Conservation (phyloP, 2,113 vertebrate species). For the Atherinomorus stipes region DNA sequence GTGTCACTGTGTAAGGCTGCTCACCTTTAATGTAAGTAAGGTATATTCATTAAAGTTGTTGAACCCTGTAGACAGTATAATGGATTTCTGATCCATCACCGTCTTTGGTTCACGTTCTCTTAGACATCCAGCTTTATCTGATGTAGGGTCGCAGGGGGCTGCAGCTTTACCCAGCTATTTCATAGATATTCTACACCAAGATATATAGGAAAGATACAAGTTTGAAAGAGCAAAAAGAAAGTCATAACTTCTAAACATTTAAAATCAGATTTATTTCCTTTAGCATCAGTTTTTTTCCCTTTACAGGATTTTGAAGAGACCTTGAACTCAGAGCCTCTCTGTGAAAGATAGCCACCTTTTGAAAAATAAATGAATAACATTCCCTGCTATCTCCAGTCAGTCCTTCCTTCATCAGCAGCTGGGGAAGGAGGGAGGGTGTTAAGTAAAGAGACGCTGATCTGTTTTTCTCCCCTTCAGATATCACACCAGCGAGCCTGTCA, state of each 20-base stretch:
- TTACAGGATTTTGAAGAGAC: constrained; percentile 41
- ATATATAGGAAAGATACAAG: constrained; percentile 1
- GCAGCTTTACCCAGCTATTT: background rate
- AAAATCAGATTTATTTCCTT: constrained; percentile 3
- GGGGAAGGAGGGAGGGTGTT: constrained; percentile 61
- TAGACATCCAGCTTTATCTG: too few relatives aligned
- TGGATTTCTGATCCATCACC: too few relatives aligned
- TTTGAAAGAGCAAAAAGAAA: background rate
- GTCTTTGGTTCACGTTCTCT: too few relatives aligned
- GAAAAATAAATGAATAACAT: constrained; percentile 67
- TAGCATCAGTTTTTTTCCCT: constrained; percentile 27
- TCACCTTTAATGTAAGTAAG: background rate
- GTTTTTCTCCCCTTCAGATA: constrained; percentile 73
- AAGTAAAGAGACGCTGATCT: constrained; percentile 75
- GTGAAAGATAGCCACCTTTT: constrained; percentile 49
- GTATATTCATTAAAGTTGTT: too few relatives aligned
- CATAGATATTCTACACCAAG: background rate
- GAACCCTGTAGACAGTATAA: too few relatives aligned
- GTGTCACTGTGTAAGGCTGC: constrained; percentile 7
- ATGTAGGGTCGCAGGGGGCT: too few relatives aligned
- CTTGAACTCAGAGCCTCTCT: constrained; percentile 45
- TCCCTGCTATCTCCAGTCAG: constrained; percentile 37
- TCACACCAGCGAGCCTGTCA: constrained; percentile 74
- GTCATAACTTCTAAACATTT: constrained; percentile 5
- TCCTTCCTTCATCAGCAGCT: constrained; percentile 51